Evolutionary conservation across 2,888 invertebrate species (phyloP).

Genomic region (Acanthopleura granulata): DNA sequence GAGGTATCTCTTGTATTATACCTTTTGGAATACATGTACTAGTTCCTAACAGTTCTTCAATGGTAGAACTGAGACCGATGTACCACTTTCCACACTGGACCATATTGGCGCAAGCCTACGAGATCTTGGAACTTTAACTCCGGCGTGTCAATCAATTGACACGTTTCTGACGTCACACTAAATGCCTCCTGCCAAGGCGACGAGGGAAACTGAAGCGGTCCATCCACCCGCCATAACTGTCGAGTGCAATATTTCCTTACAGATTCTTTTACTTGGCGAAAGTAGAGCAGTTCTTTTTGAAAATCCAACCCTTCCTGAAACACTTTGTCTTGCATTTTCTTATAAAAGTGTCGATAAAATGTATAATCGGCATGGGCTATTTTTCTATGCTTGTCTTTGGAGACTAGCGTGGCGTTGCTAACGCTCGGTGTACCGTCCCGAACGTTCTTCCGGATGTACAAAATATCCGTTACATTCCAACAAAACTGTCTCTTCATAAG

Average conservation of each 20-base stretch:
- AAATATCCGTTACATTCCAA: slow-evolving; percentile 4
- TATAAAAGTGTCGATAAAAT: slow-evolving; percentile 15
- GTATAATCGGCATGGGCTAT: background rate
- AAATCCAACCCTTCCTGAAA: slow-evolving; percentile 7
- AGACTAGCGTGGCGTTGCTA: background rate
- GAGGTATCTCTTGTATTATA: no score
- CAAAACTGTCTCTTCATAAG: slow-evolving; percentile 3
- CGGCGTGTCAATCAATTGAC: background rate
- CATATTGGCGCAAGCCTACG: background rate
- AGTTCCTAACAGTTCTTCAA: no score
- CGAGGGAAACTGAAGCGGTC: background rate
- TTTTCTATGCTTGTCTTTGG: slow-evolving; percentile 5
- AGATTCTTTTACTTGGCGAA: background rate
- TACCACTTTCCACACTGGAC: background rate
- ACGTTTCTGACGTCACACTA: background rate
- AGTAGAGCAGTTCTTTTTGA: background rate
- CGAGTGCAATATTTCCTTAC: background rate
- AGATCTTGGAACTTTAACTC: background rate
- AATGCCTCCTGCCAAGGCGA: background rate
- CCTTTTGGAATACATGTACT: no score
- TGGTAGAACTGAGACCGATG: background rate
- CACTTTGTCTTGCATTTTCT: slow-evolving; percentile 15
- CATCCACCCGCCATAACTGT: slow-evolving; percentile 5
- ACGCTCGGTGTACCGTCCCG: background rate
- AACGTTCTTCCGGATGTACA: background rate